Evolutionary conservation across 2,797 vertebrate genomes (phyloP).

Genomic region (Chloroceryle amazona): DNA sequence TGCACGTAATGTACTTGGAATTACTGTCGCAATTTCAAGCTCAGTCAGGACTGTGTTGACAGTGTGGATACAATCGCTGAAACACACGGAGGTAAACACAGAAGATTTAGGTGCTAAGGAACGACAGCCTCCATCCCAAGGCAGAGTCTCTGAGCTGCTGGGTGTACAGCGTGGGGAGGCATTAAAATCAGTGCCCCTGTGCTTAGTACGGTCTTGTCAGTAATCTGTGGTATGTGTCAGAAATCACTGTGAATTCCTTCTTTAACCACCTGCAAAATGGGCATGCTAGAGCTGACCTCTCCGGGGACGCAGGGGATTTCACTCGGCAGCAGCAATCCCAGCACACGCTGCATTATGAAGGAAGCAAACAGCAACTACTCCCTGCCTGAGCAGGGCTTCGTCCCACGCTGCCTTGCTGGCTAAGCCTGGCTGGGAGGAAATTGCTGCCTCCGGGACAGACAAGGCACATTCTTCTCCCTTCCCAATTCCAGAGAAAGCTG

Average conservation of each 20-base stretch:
- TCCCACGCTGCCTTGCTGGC: not conserved
- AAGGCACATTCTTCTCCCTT: not conserved
- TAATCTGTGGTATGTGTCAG: rapidly evolving
- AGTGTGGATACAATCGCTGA: not conserved
- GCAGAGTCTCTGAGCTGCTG: not conserved
- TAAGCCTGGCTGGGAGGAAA: not conserved
- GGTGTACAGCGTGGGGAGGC: rapidly evolving
- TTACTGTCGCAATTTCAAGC: not conserved
- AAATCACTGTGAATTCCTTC: not conserved
- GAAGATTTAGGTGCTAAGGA: not conserved
- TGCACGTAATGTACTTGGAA: not conserved
- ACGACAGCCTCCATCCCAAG: not conserved
- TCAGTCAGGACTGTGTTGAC: not conserved
- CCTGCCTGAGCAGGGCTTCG: not conserved
- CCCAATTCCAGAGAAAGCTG: not conserved
- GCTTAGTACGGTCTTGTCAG: not conserved
- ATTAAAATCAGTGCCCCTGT: not conserved
- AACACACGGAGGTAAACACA: not conserved
- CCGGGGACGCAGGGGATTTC: not conserved
- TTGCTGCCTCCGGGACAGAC: not conserved
- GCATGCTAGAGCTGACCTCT: not conserved
- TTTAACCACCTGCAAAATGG: not conserved
- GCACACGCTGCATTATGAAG: not conserved
- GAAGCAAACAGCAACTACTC: not conserved
- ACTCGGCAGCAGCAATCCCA: not conserved